Base-by-base conservation (phyloP, 2,797 vertebrate genomes). In the Tenualosa ilisha region DNA sequence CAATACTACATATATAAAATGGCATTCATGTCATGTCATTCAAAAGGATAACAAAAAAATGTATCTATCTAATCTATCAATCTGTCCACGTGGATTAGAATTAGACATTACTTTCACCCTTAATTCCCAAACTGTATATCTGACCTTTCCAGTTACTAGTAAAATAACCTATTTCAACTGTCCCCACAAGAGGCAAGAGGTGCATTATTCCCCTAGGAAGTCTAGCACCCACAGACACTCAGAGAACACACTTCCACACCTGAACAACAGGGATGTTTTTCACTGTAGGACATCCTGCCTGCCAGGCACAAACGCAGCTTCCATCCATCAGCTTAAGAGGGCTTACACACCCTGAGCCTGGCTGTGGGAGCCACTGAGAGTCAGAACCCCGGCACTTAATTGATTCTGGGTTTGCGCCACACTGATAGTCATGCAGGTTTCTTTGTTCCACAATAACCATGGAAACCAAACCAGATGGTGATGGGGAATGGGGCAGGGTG, bases 351-450 rank as follows among this genome's bases (percentile, higher is more conserved):
- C 59, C 89, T 86, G 82, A 85, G 59, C 85, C 84, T 88, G 91
- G 85, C 87, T 89, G 84, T 26, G 22, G n/a, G 11, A 15, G 85
- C 83, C 86, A 84, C 86, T 89, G 86, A 85, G 87, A 85, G 86
- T 85, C 88, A 88, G 89, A 90, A 43, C 87, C 83, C 88, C 85
- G 85, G 86, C 91, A 89, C 89, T 84, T 93, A 94, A 93, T 93
- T 93, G 90, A 93, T 93, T 93, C 86, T 82, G 86, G 81, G 82
- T 84, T 89, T 88, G 89, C 85, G 15, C 87, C 91, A 88, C 81
- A 87, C 90, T 88, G 91, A 82, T 89, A 79, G 72, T 86, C 88
- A 91, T 82, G 37, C 83, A 84, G 88, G 91, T 89, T 84, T 85
- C 86, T 88, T 82, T 50, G 87, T 90, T 91, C 86, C 46, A 84